Percentiles rank a stretch among this genome's conserved stretches.
phyloP scores from a whole-genome alignment of 2,797 vertebrate genomes.

The Notolabrus celidotus region DNA sequence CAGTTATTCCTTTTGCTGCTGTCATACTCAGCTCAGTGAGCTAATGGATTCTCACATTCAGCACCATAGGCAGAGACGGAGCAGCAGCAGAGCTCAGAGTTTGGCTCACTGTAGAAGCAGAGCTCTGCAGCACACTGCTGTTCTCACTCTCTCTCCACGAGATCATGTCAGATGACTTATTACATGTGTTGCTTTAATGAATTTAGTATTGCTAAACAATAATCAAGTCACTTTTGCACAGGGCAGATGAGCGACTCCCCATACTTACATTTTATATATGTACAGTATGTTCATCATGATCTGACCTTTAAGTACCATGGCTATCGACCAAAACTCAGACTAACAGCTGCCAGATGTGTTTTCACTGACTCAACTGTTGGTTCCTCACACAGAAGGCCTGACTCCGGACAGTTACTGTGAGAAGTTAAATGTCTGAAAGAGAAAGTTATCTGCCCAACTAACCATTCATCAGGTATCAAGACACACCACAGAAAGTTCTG shows the following conservation, averaged over 20 bases:
- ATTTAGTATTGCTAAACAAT: too few relatives aligned
- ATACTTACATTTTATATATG: neutral
- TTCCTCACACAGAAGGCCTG: neutral
- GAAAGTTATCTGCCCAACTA: slow-evolving; percentile 1
- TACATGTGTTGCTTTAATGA: too few relatives aligned
- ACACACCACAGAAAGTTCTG: slow-evolving; percentile 20
- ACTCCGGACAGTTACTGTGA: neutral
- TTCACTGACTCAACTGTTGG: neutral
- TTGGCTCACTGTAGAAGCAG: too few relatives aligned
- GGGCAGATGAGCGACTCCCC: too few relatives aligned
- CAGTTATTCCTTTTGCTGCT: too few relatives aligned
- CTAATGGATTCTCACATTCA: neutral
- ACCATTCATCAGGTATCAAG: slow-evolving; percentile 34
- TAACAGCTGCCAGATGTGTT: neutral
- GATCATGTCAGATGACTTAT: too few relatives aligned
- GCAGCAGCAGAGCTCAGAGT: slow-evolving; percentile 12
- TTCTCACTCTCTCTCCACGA: too few relatives aligned
- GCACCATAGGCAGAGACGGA: slow-evolving; percentile 30
- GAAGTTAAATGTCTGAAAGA: neutral
- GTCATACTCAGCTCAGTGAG: too few relatives aligned
- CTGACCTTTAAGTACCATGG: neutral
- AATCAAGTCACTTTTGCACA: too few relatives aligned
- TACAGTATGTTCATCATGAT: neutral
- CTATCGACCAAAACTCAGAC: neutral
- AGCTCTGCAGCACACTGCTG: too few relatives aligned